Evolutionary conservation across 2,113 vertebrate genomes (phyloP), one percentile per base, ranked within the genome.

Genomic region (Scomber japonicus): DNA sequence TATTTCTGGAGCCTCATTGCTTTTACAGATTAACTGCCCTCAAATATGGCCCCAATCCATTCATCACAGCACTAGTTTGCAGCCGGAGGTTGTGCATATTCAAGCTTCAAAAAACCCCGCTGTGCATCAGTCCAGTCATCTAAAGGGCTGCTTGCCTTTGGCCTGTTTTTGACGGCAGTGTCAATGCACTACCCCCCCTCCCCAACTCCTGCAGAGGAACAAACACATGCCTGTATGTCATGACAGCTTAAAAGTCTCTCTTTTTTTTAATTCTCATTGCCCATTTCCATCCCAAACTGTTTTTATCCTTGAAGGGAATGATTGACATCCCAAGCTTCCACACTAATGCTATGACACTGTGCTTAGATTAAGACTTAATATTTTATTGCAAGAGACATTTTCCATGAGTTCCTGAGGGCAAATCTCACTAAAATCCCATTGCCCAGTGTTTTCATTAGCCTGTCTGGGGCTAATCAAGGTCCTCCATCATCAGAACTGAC

Each of bases 1-100:
- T 89, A 89, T 89, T 92, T 81, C 83, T 89, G 84, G 86, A 88
- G 78, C 79, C 71, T 83, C 69, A n/a, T 83, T 88, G 87, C 74
- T 89, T 89, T 90, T 81, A 81, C 77, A 90, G 89, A 91, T 91
- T 86, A 92, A 90, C 74, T 71, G 80, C 80, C 75, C 80, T 86
- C 80, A 76, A 75, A 89, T 87, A 89, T 86, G 90, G 66, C 88
- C 89, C 81, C 86, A 92, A 85, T 91, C 85, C 30, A 7, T 70
- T 69, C 69, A 75, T 66, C 74, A 67, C 48, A 51, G 70, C 68
- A 68, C 71, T 86, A 87, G 87, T 87, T 88, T 56, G 83, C 78
- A 57, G 81, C 66, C 0, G 21, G 60, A 81, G 68, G 80, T 80
- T 73, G 76, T 74, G 83, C 70, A 71, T 78, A 55, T 83, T 74